phyloP scores from a whole-genome alignment of 2,797 vertebrate species.

The Adelosebastes latens region DNA sequence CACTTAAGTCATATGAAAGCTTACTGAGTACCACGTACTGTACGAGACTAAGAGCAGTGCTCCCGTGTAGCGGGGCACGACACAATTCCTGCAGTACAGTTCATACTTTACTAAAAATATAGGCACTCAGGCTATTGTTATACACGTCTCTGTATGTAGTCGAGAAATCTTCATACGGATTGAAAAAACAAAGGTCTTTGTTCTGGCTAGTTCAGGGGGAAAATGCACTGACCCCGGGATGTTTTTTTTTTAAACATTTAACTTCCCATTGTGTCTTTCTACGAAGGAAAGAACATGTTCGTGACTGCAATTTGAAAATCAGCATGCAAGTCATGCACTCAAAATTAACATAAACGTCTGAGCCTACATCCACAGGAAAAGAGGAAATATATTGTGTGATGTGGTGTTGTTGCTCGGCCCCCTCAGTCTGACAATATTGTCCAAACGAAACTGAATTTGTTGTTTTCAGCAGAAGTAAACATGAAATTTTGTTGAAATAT shows the following conservation, averaged over 20 bases:
- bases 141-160: neutral
- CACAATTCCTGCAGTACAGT: neutral
- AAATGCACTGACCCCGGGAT: neutral
- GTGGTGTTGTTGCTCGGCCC: neutral
- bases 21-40: neutral
- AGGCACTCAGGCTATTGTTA: slow-evolving; percentile 20
- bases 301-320: neutral
- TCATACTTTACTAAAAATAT: slow-evolving; percentile 37
- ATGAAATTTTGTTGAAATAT: neutral
- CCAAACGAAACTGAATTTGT: neutral
- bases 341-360: neutral
- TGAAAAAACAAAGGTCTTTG: slow-evolving; percentile 15
- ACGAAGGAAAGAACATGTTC: neutral
- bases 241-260: neutral
- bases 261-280: neutral
- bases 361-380: neutral
- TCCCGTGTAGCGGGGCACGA: neutral
- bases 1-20: neutral
- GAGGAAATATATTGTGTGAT: neutral
- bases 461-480: neutral
- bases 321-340: neutral
- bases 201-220: neutral
- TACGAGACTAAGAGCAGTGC: slow-evolving; percentile 10
- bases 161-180: slow-evolving; percentile 18
- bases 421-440: neutral